Evolutionary conservation across 2,888 invertebrate genomes (phyloP).

Genomic region (Mesorhabditis spiculigera): DNA sequence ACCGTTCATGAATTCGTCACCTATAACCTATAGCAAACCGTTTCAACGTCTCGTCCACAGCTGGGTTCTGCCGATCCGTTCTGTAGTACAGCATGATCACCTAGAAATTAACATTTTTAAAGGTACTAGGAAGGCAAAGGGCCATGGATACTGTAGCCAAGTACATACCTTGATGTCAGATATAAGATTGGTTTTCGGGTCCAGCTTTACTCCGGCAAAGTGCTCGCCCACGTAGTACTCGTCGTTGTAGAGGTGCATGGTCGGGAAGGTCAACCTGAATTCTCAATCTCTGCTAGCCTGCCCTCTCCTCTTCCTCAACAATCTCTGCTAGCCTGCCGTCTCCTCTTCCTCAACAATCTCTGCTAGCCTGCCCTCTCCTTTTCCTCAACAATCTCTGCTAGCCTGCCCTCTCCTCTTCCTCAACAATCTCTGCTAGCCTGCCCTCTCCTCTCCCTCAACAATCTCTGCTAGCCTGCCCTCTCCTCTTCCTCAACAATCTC

Average conservation of each 20-base stretch:
- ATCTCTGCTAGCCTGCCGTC: too few relatives aligned
- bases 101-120: slow-evolving; percentile 7
- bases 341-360: too few relatives aligned
- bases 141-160: background rate
- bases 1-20: background rate
- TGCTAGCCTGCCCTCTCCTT: too few relatives aligned
- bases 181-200: slow-evolving; percentile 33
- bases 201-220: slow-evolving; percentile 44
- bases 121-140: background rate
- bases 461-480: background rate
- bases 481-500: too few relatives aligned
- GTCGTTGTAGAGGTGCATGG: slow-evolving; percentile 52
- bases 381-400: too few relatives aligned
- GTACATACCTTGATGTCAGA: background rate
- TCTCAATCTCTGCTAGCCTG: too few relatives aligned
- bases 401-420: too few relatives aligned
- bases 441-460: background rate
- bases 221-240: slow-evolving; percentile 52
- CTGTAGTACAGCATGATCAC: slow-evolving; percentile 48
- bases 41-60: slow-evolving; percentile 23
- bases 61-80: slow-evolving; percentile 34
- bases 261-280: slow-evolving; percentile 46
- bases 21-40: slow-evolving; percentile 6
- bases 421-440: background rate
- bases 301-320: too few relatives aligned